Evolutionary conservation across 1,140 invertebrate genomes (phyloP).

Genomic region (Drosophila truncata): DNA sequence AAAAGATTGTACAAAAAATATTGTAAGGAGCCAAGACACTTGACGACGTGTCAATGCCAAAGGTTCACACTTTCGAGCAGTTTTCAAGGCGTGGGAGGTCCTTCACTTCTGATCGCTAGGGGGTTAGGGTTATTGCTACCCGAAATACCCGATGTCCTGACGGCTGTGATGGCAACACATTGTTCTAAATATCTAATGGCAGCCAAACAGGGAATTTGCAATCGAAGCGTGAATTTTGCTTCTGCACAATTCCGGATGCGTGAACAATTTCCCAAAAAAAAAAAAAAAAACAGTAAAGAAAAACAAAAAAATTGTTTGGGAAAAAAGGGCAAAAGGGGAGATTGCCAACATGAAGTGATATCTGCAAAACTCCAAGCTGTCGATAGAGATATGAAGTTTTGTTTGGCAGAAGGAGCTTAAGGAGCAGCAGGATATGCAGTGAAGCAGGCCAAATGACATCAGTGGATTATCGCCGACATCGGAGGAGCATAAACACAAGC

Average conservation of each 20-base stretch:
- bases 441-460: conserved; percentile 79
- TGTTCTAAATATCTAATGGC: conserved; percentile 76
- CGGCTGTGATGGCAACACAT: conserved; percentile 75
- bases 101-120: conserved; percentile 19
- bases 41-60: conserved; percentile 61
- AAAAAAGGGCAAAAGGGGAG: neutral
- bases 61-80: conserved; percentile 57
- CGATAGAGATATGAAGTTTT: conserved; percentile 74
- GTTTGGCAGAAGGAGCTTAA: conserved; percentile 31
- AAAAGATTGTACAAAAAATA: conserved; percentile 3
- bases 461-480: conserved; percentile 81
- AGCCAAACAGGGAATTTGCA: conserved; percentile 70
- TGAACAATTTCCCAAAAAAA: conserved; percentile 66
- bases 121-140: conserved; percentile 56
- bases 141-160: conserved; percentile 27
- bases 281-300: conserved; percentile 39
- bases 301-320: conserved; percentile 16
- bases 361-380: conserved; percentile 63
- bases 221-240: conserved; percentile 78
- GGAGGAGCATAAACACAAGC: conserved; percentile 69
- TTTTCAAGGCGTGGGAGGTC: conserved; percentile 21
- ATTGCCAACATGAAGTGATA: conserved; percentile 26
- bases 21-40: neutral
- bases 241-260: conserved; percentile 68
- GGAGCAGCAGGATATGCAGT: conserved; percentile 46